Conservation (phyloP, 2,888 invertebrate species). For the Tinea pellionella region DNA sequence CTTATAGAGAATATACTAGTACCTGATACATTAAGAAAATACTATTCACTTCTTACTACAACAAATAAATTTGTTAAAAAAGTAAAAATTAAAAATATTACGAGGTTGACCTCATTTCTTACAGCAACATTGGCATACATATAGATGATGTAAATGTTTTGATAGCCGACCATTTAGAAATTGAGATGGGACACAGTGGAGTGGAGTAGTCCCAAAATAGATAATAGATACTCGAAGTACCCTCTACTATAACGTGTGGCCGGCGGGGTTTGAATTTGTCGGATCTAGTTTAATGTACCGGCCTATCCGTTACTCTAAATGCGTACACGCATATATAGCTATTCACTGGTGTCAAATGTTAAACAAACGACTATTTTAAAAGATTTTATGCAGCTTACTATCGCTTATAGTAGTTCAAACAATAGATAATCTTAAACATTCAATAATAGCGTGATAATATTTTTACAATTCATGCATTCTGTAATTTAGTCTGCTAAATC, state of each 20-base stretch:
- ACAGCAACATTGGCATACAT: neutral
- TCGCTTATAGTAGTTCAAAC: no score
- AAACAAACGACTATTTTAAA: neutral
- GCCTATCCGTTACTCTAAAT: neutral
- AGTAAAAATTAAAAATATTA: neutral
- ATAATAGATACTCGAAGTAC: neutral
- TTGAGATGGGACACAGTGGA: neutral
- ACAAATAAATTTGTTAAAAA: no score
- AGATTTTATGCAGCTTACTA: no score
- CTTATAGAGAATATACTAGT: no score
- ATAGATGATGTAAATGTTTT: neutral
- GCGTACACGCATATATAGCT: neutral
- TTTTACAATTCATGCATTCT: no score
- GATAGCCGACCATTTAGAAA: neutral
- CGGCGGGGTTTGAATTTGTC: neutral
- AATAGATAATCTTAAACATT: no score
- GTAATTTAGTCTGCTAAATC: no score
- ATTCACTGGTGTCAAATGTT: neutral
- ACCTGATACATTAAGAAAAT: no score
- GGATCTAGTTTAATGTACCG: neutral
- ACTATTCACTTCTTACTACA: no score
- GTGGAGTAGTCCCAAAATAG: conserved; percentile 1
- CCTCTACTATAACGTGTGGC: neutral
- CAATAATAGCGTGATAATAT: no score
- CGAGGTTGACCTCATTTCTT: neutral